Percentiles rank a stretch among this genome's conserved stretches.
phyloP scores from a whole-genome alignment of 2,113 vertebrate species.

The Ivindomyrus marchei region DNA sequence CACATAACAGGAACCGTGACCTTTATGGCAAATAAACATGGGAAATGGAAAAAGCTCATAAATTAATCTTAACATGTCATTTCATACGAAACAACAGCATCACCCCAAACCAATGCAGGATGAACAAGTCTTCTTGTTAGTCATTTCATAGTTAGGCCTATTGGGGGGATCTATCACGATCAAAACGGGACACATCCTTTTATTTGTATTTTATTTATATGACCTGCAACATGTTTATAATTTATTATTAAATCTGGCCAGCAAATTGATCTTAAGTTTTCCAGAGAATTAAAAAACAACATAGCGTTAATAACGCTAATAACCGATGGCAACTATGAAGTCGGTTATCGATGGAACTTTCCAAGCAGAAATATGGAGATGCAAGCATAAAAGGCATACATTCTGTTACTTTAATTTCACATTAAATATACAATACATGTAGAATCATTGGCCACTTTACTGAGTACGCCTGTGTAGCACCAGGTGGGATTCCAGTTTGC shows the following conservation, averaged over 20 bases:
- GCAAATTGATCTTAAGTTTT: not conserved
- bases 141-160: not conserved
- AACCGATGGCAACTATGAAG: not conserved
- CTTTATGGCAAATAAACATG: not conserved
- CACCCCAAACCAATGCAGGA: not conserved
- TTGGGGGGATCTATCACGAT: not conserved
- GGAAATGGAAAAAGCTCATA: not conserved
- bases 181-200: not conserved
- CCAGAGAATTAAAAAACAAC: not conserved
- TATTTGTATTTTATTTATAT: not conserved
- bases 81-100: not conserved
- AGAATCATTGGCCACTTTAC: not conserved
- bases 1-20: not conserved
- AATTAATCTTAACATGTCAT: not conserved
- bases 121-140: not conserved
- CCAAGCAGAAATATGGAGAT: not conserved
- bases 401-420: not conserved
- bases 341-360: not conserved
- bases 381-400: not conserved
- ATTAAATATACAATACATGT: not conserved
- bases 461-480: not conserved
- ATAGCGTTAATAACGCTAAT: not conserved
- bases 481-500: not conserved
- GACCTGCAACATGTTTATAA: not conserved
- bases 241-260: not conserved